Evolutionary conservation across 2,113 vertebrate genomes (phyloP).

Genomic region (Urocitellus parryii): DNA sequence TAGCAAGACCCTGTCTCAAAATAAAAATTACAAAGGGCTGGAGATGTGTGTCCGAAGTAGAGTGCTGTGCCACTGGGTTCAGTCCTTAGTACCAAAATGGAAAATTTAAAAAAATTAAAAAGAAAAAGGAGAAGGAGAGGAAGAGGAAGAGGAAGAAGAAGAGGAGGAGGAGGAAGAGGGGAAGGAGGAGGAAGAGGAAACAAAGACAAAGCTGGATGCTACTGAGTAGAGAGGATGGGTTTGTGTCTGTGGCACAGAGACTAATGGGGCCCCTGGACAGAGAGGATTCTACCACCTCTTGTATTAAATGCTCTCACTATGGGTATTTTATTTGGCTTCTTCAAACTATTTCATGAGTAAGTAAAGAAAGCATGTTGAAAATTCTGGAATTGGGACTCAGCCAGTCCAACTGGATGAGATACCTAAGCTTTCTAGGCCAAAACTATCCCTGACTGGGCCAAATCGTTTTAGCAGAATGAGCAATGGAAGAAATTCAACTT

Average conservation of each 20-base stretch:
- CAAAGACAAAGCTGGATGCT: neutral
- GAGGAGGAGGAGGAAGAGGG: no score
- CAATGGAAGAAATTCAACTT: neutral
- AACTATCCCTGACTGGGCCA: neutral
- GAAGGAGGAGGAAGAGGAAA: no score
- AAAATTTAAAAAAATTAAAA: no score
- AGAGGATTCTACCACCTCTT: neutral
- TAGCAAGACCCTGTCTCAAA: no score
- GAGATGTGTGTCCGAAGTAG: no score
- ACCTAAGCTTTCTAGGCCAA: slow-evolving; percentile 19
- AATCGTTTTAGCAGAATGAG: neutral
- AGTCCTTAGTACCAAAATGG: no score
- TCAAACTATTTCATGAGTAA: neutral
- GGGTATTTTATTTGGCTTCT: neutral
- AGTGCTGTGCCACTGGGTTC: no score
- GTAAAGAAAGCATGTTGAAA: neutral
- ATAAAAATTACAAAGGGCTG: no score
- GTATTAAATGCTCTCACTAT: neutral
- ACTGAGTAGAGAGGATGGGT: no score
- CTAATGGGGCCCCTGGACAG: neutral
- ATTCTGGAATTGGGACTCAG: slow-evolving; percentile 2
- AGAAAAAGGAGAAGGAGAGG: no score
- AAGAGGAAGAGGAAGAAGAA: no score
- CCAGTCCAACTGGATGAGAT: neutral
- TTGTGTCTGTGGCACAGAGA: neutral